Evolutionary conservation across 2,113 vertebrate species (phyloP), one percentile per base, ranked within the genome.

Genomic region (Bucco capensis): DNA sequence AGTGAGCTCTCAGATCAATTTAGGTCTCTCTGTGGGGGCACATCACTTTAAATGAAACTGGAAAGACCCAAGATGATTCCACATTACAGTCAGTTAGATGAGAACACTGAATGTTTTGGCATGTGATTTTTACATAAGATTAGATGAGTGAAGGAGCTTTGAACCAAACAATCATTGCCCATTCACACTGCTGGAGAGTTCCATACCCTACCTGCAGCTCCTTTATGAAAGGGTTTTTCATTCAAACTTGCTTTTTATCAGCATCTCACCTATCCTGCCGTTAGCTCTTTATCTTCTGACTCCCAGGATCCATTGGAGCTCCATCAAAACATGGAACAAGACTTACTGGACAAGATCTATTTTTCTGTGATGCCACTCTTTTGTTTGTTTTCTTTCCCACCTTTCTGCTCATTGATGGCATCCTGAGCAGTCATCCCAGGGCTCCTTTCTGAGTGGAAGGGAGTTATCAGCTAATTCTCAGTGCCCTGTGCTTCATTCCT

Each of bases 81-180:
- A 77, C 80, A 93, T 81, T 88, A 71, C 88, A 95, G 73, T 84
- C 87, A 86, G 89, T 86, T 61, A 90, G 56, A 18, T 71, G 83
- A 61, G 90, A 95, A 94, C 44, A 81, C 83, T 90, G 93, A 76
- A 91, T 14, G 72, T 92, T 96, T 92, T 95, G 94, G 94, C 88
- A 92, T 80, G 77, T 74, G 86, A 66, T 66, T 90, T 92, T 93
- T 88, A 86, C 1, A 0, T 86, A 92, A 94, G 54, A 92, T 92
- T 74, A 88, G 88, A 93, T 94, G 54, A 75, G 72, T 83, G 92
- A 75, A 93, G 60, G 67, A 77, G 79, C 69, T 93, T 28, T 94
- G 86, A 94, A 90, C 86, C 80, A 95, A 86, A 80, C 82, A 73
- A 37, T 88, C 79, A 88, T 93, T 95, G 94, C 88, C 90, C 65